Conservation (phyloP, 2,888 invertebrate species). For the Cheilosia soror region DNA sequence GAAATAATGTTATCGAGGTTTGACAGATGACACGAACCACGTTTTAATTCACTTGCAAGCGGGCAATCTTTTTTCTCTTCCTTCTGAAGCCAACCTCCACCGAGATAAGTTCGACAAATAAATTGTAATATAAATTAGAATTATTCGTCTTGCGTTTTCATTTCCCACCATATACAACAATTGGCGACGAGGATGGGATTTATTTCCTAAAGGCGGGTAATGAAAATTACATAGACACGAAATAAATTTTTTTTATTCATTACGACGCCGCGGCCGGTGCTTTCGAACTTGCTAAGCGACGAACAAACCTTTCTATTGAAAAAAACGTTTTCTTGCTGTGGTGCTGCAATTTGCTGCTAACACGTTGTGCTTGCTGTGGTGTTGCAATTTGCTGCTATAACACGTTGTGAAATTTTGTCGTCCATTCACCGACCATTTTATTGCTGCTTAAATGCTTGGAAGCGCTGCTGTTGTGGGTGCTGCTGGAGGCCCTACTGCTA, state of each 20-base stretch:
- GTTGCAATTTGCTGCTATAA: neutral
- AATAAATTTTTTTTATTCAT: neutral
- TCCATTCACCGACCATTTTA: neutral
- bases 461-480: neutral
- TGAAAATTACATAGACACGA: neutral
- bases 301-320: neutral
- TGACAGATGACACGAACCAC: too few species aligned
- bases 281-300: neutral
- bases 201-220: neutral
- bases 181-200: slow-evolving; percentile 14
- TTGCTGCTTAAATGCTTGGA: neutral
- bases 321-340: too few species aligned
- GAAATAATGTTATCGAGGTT: too few species aligned
- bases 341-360: too few species aligned
- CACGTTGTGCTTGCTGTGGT: neutral
- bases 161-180: neutral
- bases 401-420: neutral
- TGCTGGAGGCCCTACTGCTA: too few species aligned
- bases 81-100: too few species aligned
- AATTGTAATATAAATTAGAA: too few species aligned
- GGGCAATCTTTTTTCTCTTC: too few species aligned
- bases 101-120: too few species aligned
- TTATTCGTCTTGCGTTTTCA: too few species aligned
- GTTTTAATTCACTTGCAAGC: too few species aligned
- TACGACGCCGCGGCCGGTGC: neutral